Conservation (phyloP, 2,113 vertebrate genomes). For the Capreolus pygargus region DNA sequence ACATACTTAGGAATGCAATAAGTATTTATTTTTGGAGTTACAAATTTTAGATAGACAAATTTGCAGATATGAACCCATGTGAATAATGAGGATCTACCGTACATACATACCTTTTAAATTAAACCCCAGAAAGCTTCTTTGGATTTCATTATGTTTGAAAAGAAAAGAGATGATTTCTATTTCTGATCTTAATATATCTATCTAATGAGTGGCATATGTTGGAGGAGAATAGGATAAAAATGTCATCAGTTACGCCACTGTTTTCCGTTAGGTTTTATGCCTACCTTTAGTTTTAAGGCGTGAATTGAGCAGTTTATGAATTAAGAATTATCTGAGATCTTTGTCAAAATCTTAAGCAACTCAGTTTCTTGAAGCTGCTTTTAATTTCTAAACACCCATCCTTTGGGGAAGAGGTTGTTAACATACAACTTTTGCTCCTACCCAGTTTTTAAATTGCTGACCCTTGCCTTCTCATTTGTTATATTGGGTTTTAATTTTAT, state of each 20-base stretch:
- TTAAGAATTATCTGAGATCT: background rate
- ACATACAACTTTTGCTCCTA: background rate
- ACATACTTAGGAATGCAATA: background rate
- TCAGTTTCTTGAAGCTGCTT: background rate
- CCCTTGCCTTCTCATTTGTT: background rate
- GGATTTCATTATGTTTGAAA: conserved; percentile 17
- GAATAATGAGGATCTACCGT: background rate
- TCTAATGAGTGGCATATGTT: background rate
- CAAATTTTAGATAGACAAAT: background rate
- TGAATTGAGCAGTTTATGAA: background rate
- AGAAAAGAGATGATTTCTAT: background rate
- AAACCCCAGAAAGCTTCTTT: background rate
- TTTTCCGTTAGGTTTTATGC: background rate
- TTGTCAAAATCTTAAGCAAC: conserved; percentile 32
- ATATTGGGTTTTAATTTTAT: conserved; percentile 5
- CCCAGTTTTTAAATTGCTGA: background rate
- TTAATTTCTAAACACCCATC: background rate
- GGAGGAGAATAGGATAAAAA: conserved; percentile 11
- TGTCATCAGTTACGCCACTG: background rate
- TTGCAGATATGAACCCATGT: background rate
- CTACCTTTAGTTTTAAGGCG: conserved; percentile 12
- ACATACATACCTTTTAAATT: background rate
- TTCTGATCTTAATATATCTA: background rate
- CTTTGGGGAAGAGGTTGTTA: background rate
- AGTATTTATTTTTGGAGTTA: background rate